These are phyloP conservation scores for Dorcus parallelipipedus DNA, from an alignment of 2,888 invertebrate genomes.

Conservation along the genomic window DNA sequence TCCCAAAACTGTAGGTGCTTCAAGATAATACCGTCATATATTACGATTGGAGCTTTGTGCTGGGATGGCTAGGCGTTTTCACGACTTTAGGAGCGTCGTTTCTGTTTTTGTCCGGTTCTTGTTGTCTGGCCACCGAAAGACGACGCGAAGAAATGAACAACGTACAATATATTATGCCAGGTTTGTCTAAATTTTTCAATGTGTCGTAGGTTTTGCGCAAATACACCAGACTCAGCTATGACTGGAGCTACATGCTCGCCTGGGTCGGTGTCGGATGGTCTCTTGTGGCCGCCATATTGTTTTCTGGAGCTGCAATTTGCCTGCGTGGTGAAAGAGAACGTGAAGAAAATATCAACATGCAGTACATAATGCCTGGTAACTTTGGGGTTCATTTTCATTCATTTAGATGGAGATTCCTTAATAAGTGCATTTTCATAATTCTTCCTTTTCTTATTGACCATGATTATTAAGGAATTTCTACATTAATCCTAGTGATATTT, in stretches of 20 bases:
- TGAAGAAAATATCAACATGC: constrained; percentile 95
- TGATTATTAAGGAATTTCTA: neutral
- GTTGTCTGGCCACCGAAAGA: constrained; percentile 74
- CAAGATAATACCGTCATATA: constrained; percentile 68
- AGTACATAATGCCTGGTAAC: constrained; percentile 95
- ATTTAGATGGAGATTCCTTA: neutral
- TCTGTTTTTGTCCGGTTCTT: constrained; percentile 75
- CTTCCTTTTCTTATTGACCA: neutral
- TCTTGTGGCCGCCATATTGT: constrained; percentile 85
- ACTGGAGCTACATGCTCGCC: constrained; percentile 96
- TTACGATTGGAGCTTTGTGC: constrained; percentile 85
- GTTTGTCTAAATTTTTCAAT: constrained; percentile 47
- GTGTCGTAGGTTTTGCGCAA: constrained; percentile 74
- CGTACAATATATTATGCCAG: constrained; percentile 88
- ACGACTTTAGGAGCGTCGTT: constrained; percentile 72
- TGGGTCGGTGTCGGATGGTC: constrained; percentile 95
- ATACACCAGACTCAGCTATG: constrained; percentile 82
- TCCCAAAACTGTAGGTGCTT: constrained; percentile 55
- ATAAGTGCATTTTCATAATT: neutral
- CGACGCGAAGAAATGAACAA: constrained; percentile 71
- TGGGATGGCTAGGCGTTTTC: constrained; percentile 79
- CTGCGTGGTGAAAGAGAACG: constrained; percentile 89
- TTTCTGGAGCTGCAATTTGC: constrained; percentile 92
- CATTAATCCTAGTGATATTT: neutral
- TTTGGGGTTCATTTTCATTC: constrained; percentile 5